Evolutionary conservation across 2,113 vertebrate genomes (phyloP).

Genomic region (Mormyrus iriodes): DNA sequence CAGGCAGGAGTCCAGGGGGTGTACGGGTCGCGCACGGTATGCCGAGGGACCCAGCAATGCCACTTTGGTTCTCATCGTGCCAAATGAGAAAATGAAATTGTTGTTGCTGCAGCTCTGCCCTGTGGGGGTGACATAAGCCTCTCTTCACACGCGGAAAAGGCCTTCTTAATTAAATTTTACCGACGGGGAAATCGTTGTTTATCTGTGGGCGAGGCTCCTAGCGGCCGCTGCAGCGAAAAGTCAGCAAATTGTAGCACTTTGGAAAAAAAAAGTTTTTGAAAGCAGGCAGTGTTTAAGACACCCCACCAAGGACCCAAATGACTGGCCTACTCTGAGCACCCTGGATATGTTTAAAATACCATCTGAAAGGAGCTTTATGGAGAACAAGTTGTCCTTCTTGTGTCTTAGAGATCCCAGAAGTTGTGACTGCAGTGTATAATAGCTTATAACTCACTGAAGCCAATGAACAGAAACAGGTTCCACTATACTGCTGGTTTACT

Average conservation of each 20-base stretch:
- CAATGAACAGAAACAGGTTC: neutral
- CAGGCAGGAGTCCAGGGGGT: neutral
- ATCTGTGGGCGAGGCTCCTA: neutral
- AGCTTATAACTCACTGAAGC: neutral
- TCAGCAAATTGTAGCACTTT: neutral
- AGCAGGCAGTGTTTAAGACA: neutral
- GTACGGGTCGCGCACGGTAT: neutral
- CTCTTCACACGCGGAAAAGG: constrained; percentile 21
- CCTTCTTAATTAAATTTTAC: constrained; percentile 38
- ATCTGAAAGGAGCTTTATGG: neutral
- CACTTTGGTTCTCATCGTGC: neutral
- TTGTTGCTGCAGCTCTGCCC: constrained; percentile 26
- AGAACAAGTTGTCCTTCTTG: neutral
- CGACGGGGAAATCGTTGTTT: constrained; percentile 31
- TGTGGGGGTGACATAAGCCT: constrained; percentile 24
- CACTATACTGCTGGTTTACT: neutral
- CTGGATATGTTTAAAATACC: neutral
- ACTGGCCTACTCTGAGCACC: neutral
- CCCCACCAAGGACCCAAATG: neutral
- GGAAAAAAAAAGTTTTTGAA: neutral
- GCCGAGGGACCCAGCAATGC: neutral
- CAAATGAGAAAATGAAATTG: constrained; percentile 32
- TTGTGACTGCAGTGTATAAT: neutral
- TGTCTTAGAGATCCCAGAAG: neutral
- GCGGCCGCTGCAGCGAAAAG: neutral